Base-by-base conservation (phyloP, 2,888 invertebrate species). In the Athalia rosae region DNA sequence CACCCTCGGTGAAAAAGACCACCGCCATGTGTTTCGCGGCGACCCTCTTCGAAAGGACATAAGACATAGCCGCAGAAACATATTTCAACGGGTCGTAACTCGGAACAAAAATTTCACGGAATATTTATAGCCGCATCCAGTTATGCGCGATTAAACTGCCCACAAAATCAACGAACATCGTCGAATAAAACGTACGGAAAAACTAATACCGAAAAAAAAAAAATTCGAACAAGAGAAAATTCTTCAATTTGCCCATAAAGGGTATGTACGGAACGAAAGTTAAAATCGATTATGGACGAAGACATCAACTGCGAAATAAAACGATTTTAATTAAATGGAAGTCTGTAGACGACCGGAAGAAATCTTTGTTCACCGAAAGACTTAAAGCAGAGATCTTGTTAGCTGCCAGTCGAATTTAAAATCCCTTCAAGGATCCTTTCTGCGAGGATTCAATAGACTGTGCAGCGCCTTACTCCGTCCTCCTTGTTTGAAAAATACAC, bases 281-380 rank as follows among this genome's bases (percentile, higher is more conserved):
- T 48, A 45, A 83, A 83, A 83, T 84, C 81, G 77, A 79, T 80
- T 74, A 83, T 76, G 85, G 83, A 87, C 84, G 85, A 85, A 84
- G 83, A 80, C 28, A 80, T 76, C 80, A 78, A 58, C 79, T 81
- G 81, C 76, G 82, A 83, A 85, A 85, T 84, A 86, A 86, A 85
- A 83, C 82, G 79, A 81, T 82, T 83, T 83, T 87, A 87, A 88
- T 88, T 88, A 87, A 88, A 87, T 82, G 85, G 80, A 80, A 78
- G 82, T 83, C 82, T 80, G 80, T 77, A 59, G 64, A 61, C 59
- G 58, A 43, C 59, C 58, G 69, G 66, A 73, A 59, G 71, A 59
- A 80, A 81, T 81, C 82, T 83, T 84, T 82, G 81, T 82, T 79
- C 64, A 80, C 73, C 78, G 76, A 73, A 58, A 71, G 80, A 79